These are phyloP conservation scores for Aporophyla lueneburgensis DNA, from an alignment of 2,888 invertebrate genomes.

Conservation along the genomic window DNA sequence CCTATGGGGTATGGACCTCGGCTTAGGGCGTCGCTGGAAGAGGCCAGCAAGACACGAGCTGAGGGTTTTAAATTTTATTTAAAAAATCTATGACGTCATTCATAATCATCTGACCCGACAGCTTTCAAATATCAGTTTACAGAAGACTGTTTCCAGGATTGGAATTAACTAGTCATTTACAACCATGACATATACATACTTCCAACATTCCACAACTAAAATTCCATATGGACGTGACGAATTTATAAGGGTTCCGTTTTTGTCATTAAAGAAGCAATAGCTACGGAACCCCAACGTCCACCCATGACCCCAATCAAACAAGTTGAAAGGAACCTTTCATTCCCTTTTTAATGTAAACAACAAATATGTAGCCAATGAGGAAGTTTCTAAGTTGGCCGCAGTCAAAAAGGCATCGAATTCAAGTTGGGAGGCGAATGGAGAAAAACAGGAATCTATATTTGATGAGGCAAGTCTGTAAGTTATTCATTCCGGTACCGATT, in stretches of 20 bases:
- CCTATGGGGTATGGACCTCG: too few species aligned
- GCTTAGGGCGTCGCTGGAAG: too few species aligned
- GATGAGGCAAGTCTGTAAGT: constrained; percentile 73
- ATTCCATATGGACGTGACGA: not conserved
- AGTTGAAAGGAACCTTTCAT: constrained; percentile 16
- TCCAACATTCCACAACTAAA: not conserved
- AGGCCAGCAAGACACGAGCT: too few species aligned
- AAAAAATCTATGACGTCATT: not conserved
- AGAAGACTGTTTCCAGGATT: not conserved
- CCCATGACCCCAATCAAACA: constrained; percentile 29
- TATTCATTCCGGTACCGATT: constrained; percentile 77
- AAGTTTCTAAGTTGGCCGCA: constrained; percentile 54
- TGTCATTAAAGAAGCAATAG: not conserved
- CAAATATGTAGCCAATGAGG: constrained; percentile 42
- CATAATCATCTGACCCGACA: not conserved
- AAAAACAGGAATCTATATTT: constrained; percentile 77
- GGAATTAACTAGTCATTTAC: not conserved
- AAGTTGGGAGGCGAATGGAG: constrained; percentile 58
- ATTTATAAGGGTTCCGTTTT: constrained; percentile 5
- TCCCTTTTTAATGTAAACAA: constrained; percentile 36
- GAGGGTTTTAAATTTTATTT: not conserved
- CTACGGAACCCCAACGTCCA: not conserved
- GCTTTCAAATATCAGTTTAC: not conserved
- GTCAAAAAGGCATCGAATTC: constrained; percentile 35
- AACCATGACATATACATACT: not conserved